Evolutionary conservation across 2,113 vertebrate genomes (phyloP), one percentile per base, ranked within the genome.

Genomic region (Campylorhamphus procurvoides): DNA sequence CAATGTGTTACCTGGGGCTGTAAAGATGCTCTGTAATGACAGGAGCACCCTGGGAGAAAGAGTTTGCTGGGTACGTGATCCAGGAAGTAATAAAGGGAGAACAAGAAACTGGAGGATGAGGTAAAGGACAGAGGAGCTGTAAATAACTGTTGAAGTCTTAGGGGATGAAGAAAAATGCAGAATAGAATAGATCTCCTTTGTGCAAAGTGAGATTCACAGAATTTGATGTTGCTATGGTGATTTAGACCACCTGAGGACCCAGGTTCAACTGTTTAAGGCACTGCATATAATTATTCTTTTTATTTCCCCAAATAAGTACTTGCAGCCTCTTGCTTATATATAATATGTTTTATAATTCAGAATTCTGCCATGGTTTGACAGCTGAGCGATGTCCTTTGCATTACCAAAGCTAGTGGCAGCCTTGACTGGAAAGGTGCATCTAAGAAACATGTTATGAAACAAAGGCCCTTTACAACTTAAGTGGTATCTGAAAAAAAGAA

Each of bases 241-340:
- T 90, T 96, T 58, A 56, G 53, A 90, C 83, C 80, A 95, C 90
- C 92, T 84, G 83, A 95, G 73, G 62, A 90, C 74, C 33, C 49
- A 89, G 83, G 88, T 92, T 94, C 84, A 89, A 94, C 75, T 94
- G 68, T 93, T 96, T 80, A 92, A 91, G 84, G 62, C 67, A 72
- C 87, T 49, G 82, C 53, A 89, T 81, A 55, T 75, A 92, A 94
- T 93, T 94, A 88, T 84, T 89, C 90, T 87, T 79, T 71, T 97
- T 96, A 92, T 95, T 96, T 96, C 77, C 40, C 90, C 46, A 76
- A 82, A 93, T 39, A 95, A 90, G 94, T 62, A 28, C 78, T 74
- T 82, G 84, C 50, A 87, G 84, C 52, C 24, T 89, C 35, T 78
- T 89, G 76, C 50, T 93, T 81, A 89, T 3, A 82, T 44, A 76